Evolutionary conservation across 2,888 invertebrate species (phyloP).

Genomic region (Phalera bucephala): DNA sequence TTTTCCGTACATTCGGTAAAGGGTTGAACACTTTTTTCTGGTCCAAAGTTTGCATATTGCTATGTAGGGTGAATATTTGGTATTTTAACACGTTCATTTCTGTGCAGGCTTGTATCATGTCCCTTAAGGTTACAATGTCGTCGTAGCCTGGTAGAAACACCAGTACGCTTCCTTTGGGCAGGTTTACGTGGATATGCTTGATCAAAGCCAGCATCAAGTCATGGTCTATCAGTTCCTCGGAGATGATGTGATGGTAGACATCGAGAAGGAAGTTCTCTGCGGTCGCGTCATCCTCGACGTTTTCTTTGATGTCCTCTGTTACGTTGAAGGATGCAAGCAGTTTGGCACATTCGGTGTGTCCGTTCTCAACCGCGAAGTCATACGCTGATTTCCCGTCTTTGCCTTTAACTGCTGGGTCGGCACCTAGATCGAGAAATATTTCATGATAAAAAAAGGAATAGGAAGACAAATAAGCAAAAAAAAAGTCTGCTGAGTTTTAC

Average conservation of each 20-base stretch:
- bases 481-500: too few species aligned
- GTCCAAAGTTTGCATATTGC: constrained; percentile 94
- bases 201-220: constrained; percentile 86
- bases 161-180: constrained; percentile 89
- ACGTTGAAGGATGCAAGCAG: constrained; percentile 73
- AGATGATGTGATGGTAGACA: constrained; percentile 88
- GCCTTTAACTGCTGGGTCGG: constrained; percentile 83
- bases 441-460: too few species aligned
- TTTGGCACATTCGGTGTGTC: constrained; percentile 84
- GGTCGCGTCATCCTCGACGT: constrained; percentile 31
- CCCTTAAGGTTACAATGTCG: constrained; percentile 91
- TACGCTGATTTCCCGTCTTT: constrained; percentile 87
- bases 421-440: constrained; percentile 63
- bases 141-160: constrained; percentile 97
- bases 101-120: constrained; percentile 82
- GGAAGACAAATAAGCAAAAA: too few species aligned
- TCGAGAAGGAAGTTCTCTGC: constrained; percentile 84
- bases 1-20: constrained; percentile 88
- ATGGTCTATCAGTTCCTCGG: constrained; percentile 89
- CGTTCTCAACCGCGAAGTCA: constrained; percentile 86
- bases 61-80: constrained; percentile 91
- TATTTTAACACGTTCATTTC: constrained; percentile 79
- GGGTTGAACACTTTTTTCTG: constrained; percentile 92
- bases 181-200: constrained; percentile 83
- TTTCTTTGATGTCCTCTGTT: constrained; percentile 41